Evolutionary conservation across 2,888 invertebrate species (phyloP), one percentile per base, ranked within the genome.

Genomic region (Micoletzkya japonica): DNA sequence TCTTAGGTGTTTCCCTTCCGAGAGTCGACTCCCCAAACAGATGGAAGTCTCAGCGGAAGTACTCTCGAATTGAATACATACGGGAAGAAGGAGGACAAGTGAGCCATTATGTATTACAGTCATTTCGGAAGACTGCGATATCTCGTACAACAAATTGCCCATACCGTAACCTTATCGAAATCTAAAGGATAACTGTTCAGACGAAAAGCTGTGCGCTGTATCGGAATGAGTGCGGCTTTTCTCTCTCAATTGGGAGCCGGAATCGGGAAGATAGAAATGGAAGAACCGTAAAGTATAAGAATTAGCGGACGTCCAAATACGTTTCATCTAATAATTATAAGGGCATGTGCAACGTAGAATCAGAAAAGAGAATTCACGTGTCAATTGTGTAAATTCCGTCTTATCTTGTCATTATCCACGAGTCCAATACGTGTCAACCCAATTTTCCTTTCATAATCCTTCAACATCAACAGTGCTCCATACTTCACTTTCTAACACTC

Each of bases 171-270:
- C 24, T 7, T 26, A 17, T 54, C 10, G 26, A 17, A 7, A 54
- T 26, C 24, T 26, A 3, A 26, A 54, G 26, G 30, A 7, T 39
- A 39, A 17, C 4, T 58, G 4, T 63, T 6, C 50, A 63, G 63
- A 34, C 49, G 50, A 49, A 44, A 50, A n/a, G 63, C 50, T 73
- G 78, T 79, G 0, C 73, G 79, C 2, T 79, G 78, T 68, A 78
- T 79, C 56, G 79, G 78, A 28, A 78, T 78, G 78, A 74, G 74
- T 32, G 78, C 79, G 6, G 75, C 76, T n/a, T 79, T 79, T 66
- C 75, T 79, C 2, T 57, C 68, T 1, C 56, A 49, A 34, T 32
- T 68, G 44, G 58, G 57, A 2, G 57, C 68, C 17, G 58, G 68
- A 10, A 57, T 68, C 26, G 68, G 68, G 10, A 30, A 39, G 24